phyloP scores from a whole-genome alignment of 2,797 vertebrate species.

The Podarcis lilfordi region DNA sequence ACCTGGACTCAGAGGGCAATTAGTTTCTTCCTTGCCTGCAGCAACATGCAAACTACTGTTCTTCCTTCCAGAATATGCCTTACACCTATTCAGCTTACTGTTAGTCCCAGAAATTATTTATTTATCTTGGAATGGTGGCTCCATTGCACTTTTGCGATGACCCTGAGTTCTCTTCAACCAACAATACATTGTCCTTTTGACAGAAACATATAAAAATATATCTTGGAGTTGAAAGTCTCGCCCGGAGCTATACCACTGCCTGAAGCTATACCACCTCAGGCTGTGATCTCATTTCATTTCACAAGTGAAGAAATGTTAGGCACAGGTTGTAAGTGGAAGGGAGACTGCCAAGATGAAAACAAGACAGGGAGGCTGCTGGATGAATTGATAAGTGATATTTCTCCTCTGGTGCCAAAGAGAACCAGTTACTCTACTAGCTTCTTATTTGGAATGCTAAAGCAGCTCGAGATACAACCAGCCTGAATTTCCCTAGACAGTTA shows the following conservation, averaged over 20 bases:
- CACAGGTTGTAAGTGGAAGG: background rate
- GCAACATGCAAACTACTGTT: too few species aligned
- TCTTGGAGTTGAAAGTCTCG: background rate
- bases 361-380: background rate
- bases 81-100: too few species aligned
- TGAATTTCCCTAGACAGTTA: background rate
- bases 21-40: too few species aligned
- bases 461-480: background rate
- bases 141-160: background rate
- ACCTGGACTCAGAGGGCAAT: too few species aligned
- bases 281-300: slow-evolving; percentile 14
- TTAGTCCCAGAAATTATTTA: too few species aligned
- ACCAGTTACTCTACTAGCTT: background rate
- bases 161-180: background rate
- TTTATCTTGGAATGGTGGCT: background rate
- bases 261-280: slow-evolving; percentile 1
- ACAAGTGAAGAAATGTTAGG: slow-evolving; percentile 3
- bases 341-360: slow-evolving; percentile 17
- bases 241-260: slow-evolving; percentile 39
- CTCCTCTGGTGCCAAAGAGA: background rate
- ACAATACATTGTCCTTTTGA: slow-evolving; percentile 3
- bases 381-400: slow-evolving; percentile 16
- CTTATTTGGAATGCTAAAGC: background rate
- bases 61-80: background rate
- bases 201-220: background rate